These are phyloP conservation scores for Anhinga anhinga DNA, from an alignment of 2,113 vertebrate species.

Conservation along the genomic window DNA sequence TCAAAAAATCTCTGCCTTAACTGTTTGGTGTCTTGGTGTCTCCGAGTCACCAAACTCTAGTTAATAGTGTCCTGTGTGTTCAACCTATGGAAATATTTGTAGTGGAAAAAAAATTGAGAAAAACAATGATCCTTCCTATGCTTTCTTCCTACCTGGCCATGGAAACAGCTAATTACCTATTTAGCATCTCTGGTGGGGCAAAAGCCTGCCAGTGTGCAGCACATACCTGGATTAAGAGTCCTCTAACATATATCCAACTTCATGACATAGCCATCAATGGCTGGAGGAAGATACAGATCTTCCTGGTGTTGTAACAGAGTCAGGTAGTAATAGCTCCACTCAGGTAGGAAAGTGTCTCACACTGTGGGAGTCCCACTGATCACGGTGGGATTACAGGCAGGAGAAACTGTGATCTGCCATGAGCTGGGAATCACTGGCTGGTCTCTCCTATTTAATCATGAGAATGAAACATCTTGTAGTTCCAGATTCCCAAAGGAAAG, in stretches of 20 bases:
- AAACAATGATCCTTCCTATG: not conserved
- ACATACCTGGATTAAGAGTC: not conserved
- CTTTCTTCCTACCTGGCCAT: not conserved
- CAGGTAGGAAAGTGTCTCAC: not conserved
- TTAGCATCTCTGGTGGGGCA: not conserved
- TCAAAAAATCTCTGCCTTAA: not conserved
- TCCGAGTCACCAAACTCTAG: not conserved
- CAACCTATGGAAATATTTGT: not conserved
- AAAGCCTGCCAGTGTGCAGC: not conserved
- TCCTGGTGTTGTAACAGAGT: not conserved
- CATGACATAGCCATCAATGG: rapidly evolving
- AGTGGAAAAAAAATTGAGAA: not conserved
- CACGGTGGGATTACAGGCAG: not conserved
- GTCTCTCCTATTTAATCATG: not conserved
- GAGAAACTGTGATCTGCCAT: not conserved
- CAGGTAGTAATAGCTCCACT: not conserved
- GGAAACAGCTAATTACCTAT: not conserved
- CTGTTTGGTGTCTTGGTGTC: not conserved
- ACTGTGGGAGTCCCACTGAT: not conserved
- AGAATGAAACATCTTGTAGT: not conserved
- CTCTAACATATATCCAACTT: not conserved
- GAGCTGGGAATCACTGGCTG: not conserved
- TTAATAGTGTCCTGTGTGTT: not conserved
- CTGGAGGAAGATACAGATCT: not conserved
- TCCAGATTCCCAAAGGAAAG: not conserved